Evolutionary conservation across 1,140 invertebrate genomes (phyloP).

Genomic region (Neomicropteryx cornuta): DNA sequence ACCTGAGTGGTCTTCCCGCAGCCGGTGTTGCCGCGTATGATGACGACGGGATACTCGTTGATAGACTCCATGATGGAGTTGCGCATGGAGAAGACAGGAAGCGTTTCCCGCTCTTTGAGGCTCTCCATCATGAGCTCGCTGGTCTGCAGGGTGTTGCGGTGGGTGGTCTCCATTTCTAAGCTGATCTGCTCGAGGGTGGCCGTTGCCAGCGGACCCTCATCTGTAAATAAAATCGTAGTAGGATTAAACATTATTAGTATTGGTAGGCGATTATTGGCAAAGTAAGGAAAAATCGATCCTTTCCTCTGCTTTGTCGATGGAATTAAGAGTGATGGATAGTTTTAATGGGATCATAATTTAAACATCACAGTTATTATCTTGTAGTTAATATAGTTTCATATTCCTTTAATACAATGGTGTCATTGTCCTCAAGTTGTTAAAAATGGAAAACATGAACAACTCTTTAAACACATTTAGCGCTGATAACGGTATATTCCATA

Average conservation of each 20-base stretch:
- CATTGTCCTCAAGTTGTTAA: no score
- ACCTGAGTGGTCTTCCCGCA: constrained; percentile 76
- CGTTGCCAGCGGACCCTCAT: constrained; percentile 78
- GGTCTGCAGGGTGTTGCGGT: constrained; percentile 52
- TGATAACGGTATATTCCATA: no score
- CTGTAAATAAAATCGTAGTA: constrained; percentile 68
- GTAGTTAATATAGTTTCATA: no score
- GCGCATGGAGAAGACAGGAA: constrained; percentile 69
- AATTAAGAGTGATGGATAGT: no score
- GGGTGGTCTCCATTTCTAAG: constrained; percentile 54
- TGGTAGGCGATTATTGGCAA: no score
- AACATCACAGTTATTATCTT: no score
- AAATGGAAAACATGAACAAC: no score
- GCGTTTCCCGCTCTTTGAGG: constrained; percentile 50
- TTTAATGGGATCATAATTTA: no score
- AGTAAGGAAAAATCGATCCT: no score
- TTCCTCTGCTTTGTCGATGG: no score
- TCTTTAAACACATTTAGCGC: no score
- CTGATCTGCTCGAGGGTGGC: constrained; percentile 72
- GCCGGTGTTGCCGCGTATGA: constrained; percentile 90
- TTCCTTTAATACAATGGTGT: no score
- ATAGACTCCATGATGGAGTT: constrained; percentile 72
- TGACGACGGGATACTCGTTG: constrained; percentile 75
- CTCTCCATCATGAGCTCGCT: constrained; percentile 50
- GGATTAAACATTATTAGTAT: constrained; percentile 73